Percentiles rank a stretch among this genome's conserved stretches.
Conservation (phyloP, 2,113 vertebrate species). For the Boleophthalmus pectinirostris region DNA sequence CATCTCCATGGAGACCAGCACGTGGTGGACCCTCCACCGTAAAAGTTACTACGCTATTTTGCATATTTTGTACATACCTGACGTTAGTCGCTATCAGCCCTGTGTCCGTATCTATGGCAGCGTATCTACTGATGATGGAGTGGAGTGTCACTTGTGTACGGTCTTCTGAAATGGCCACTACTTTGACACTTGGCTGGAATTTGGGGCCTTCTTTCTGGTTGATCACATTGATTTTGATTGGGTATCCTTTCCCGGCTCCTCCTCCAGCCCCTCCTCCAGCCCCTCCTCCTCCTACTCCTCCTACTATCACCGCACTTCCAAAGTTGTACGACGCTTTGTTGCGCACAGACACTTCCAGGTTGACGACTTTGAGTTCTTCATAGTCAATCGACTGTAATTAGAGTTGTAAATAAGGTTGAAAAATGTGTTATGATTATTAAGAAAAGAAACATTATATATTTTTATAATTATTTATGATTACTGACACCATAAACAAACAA, state of each 20-base stretch:
- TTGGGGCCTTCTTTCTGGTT: conserved; percentile 84
- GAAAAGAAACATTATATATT: too few species aligned
- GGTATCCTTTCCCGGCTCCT: conserved; percentile 55
- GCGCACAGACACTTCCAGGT: conserved; percentile 79
- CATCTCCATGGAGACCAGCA: too few species aligned
- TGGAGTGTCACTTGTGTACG: conserved; percentile 41
- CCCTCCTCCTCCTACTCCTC: background rate
- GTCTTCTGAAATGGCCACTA: conserved; percentile 75
- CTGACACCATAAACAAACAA: too few species aligned
- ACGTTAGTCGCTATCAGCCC: conserved; percentile 80
- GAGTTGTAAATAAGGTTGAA: background rate
- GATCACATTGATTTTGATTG: conserved; percentile 78
- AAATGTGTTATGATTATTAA: too few species aligned
- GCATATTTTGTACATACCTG: conserved; percentile 64
- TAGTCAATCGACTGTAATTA: conserved; percentile 84
- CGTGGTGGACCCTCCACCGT: too few species aligned
- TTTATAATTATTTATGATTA: too few species aligned
- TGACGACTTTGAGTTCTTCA: conserved; percentile 77
- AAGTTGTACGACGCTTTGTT: conserved; percentile 86
- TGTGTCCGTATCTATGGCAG: conserved; percentile 86
- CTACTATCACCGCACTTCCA: conserved; percentile 20
- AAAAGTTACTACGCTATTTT: too few species aligned
- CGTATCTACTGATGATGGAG: conserved; percentile 77
- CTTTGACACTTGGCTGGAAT: conserved; percentile 79
- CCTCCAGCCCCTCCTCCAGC: too few species aligned